These are phyloP conservation scores for Adelges cooleyi DNA, from an alignment of 1,140 invertebrate genomes.

Conservation along the genomic window DNA sequence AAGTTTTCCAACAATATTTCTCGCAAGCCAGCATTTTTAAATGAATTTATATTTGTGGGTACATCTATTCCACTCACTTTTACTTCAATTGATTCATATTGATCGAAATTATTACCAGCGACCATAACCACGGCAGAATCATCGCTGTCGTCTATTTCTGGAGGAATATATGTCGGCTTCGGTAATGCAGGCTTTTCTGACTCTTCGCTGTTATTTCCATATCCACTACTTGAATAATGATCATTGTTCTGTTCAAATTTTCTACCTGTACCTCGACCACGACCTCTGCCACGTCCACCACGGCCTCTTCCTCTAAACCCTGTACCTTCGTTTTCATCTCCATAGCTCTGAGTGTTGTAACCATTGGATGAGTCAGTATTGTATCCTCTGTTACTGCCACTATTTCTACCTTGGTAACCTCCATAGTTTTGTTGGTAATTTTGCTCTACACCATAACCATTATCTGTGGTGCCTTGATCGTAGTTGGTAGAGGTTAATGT, in stretches of 20 bases:
- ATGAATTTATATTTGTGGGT: constrained; percentile 51
- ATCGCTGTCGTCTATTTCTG: constrained; percentile 57
- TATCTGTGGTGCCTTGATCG: not conserved
- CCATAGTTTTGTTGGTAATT: not conserved
- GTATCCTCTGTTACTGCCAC: not conserved
- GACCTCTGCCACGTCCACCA: not conserved
- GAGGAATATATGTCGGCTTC: constrained; percentile 57
- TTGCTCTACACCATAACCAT: not conserved
- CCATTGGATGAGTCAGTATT: too few species aligned
- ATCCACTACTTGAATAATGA: not conserved
- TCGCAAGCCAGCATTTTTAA: constrained; percentile 57
- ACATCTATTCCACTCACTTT: constrained; percentile 54
- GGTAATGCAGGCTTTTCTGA: not conserved
- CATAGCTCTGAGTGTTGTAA: too few species aligned
- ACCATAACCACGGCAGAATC: constrained; percentile 41
- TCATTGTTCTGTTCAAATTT: too few species aligned
- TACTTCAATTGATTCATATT: constrained; percentile 28
- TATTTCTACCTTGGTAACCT: not conserved
- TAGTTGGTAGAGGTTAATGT: not conserved
- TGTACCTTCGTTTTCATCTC: too few species aligned
- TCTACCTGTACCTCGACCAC: not conserved
- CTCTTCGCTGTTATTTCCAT: not conserved
- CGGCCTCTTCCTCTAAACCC: too few species aligned
- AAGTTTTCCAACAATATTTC: constrained; percentile 64
- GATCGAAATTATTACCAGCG: constrained; percentile 74